Percentiles rank a stretch among this genome's conserved stretches.
Evolutionary conservation across 2,113 vertebrate species (phyloP).

Genomic region (Falcunculus frontatus): DNA sequence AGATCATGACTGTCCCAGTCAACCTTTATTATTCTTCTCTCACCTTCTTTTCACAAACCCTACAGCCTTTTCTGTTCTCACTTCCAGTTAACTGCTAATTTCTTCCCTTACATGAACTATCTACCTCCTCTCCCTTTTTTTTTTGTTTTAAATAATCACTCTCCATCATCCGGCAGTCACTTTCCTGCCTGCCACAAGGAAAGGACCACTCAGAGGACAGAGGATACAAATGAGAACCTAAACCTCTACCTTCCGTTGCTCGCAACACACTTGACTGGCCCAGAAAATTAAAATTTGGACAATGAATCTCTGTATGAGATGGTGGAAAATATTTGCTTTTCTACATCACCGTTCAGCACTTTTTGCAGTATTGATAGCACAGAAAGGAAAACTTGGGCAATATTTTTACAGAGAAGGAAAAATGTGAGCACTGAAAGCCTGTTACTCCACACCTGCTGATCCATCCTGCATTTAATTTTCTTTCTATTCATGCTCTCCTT

Average conservation of each 20-base stretch:
- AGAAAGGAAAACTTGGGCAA: not conserved
- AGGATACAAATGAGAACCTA: not conserved
- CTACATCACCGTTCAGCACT: not conserved
- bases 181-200: not conserved
- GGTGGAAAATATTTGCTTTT: not conserved
- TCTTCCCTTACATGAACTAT: not conserved
- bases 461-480: slow-evolving; percentile 27
- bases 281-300: not conserved
- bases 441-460: not conserved
- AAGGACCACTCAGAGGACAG: not conserved
- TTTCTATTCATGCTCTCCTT: slow-evolving; percentile 2
- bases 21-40: not conserved
- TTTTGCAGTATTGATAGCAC: not conserved
- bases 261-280: not conserved
- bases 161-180: not conserved
- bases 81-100: not conserved
- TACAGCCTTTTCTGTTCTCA: not conserved
- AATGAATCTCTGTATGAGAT: not conserved
- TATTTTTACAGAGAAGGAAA: not conserved
- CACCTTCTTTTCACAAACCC: not conserved
- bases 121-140: not conserved
- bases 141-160: not conserved
- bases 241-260: not conserved
- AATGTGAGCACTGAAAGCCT: not conserved
- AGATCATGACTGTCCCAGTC: not conserved